phyloP scores from a whole-genome alignment of 1,140 invertebrate genomes.

The Drosophila hydei region DNA sequence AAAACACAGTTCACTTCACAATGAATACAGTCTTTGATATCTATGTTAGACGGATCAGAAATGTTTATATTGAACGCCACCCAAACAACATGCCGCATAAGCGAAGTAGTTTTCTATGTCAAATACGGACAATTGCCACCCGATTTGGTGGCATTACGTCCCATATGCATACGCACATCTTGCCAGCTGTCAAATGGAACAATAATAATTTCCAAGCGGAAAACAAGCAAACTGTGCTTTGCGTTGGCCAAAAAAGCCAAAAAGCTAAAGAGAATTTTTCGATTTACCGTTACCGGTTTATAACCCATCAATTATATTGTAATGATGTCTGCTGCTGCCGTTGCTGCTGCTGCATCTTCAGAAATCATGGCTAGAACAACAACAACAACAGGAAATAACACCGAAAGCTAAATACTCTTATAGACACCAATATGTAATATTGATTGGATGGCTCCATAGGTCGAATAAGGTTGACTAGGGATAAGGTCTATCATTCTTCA shows the following conservation, averaged over 20 bases:
- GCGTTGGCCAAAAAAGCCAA: conserved; percentile 44
- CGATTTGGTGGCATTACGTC: conserved; percentile 62
- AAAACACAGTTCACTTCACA: not conserved
- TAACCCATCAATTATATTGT: conserved; percentile 83
- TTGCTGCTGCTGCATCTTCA: conserved; percentile 61
- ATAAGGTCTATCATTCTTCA: too few species aligned
- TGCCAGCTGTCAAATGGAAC: conserved; percentile 64
- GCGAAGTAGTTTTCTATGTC: conserved; percentile 70
- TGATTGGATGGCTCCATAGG: too few species aligned
- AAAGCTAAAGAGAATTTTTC: conserved; percentile 61
- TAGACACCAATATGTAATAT: too few species aligned
- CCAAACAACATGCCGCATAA: conserved; percentile 16
- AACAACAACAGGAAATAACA: conserved; percentile 29
- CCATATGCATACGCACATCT: conserved; percentile 67
- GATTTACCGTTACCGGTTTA: conserved; percentile 72
- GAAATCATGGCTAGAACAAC: conserved; percentile 61
- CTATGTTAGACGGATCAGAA: not conserved
- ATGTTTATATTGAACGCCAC: not conserved
- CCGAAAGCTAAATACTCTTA: not conserved
- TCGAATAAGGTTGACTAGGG: too few species aligned
- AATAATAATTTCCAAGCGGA: conserved; percentile 70
- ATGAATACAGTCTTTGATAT: not conserved
- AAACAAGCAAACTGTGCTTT: conserved; percentile 32
- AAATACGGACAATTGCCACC: conserved; percentile 43
- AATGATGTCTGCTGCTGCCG: conserved; percentile 64